phyloP scores from a whole-genome alignment of 2,797 vertebrate species.

The Enteromius trimaculatus region DNA sequence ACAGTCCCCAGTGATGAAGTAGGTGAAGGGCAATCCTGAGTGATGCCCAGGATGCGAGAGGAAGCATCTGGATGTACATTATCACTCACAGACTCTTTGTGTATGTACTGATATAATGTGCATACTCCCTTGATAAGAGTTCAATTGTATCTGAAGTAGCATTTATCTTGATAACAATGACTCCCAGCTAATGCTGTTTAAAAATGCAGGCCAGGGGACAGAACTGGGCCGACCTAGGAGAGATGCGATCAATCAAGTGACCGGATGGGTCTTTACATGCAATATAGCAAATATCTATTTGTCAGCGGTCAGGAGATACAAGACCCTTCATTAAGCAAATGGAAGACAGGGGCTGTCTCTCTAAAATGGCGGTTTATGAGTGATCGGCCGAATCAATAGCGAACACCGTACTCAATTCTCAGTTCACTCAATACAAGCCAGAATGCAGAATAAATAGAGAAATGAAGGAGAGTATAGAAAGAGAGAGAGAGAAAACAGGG shows the following conservation, averaged over 20 bases:
- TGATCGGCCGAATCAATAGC: constrained; percentile 68
- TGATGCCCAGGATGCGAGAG: constrained; percentile 45
- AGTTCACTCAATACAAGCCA: constrained; percentile 62
- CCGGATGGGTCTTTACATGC: constrained; percentile 68
- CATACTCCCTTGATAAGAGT: constrained; percentile 51
- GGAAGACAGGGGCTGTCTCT: constrained; percentile 64
- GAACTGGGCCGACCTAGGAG: constrained; percentile 38
- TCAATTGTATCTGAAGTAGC: constrained; percentile 45
- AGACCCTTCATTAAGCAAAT: constrained; percentile 79
- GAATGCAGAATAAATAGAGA: constrained; percentile 47
- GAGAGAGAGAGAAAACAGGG: constrained; percentile 12
- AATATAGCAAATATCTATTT: constrained; percentile 63
- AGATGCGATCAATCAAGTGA: constrained; percentile 65
- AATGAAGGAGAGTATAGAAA: constrained; percentile 21
- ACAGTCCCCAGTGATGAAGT: constrained; percentile 20
- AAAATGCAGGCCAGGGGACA: constrained; percentile 12
- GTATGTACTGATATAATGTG: constrained; percentile 33
- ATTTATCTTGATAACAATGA: constrained; percentile 52
- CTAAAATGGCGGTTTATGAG: constrained; percentile 64
- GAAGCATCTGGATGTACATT: constrained; percentile 45
- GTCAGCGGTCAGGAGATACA: constrained; percentile 64
- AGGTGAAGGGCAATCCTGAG: constrained; percentile 34
- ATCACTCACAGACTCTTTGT: constrained; percentile 50
- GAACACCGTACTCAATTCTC: constrained; percentile 65
- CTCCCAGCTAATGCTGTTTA: constrained; percentile 21